Percentiles rank a stretch among this genome's conserved stretches.
Evolutionary conservation across 2,888 invertebrate genomes (phyloP).

Genomic region (Volucella inflata): DNA sequence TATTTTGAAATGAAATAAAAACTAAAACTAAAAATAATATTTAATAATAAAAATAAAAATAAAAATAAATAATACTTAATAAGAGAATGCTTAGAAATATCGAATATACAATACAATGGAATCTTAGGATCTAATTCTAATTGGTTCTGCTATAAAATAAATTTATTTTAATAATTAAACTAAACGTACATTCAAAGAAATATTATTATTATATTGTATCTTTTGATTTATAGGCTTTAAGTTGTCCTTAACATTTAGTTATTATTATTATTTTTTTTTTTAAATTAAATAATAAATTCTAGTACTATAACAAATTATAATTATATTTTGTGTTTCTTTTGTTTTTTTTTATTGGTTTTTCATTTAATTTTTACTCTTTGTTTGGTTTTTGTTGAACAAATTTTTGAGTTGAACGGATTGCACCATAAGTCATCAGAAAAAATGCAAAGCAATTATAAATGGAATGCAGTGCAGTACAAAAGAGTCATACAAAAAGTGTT

Average conservation of each 20-base stretch:
- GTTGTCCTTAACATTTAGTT: conserved; percentile 48
- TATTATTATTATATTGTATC: conserved; percentile 33
- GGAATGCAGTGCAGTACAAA: no score
- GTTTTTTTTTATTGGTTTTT: conserved; percentile 16
- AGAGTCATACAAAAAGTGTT: no score
- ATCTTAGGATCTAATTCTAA: conserved; percentile 65
- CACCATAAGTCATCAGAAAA: neutral
- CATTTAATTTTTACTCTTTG: neutral
- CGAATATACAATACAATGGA: conserved; percentile 53
- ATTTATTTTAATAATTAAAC: neutral
- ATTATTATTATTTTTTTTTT: conserved; percentile 4
- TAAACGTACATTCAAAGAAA: conserved; percentile 39
- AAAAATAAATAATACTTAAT: conserved; percentile 29
- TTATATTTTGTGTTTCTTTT: conserved; percentile 24
- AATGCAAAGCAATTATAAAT: no score
- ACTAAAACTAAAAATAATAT: no score
- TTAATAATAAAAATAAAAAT: no score
- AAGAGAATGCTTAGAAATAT: conserved; percentile 39
- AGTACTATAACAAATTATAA: conserved; percentile 56
- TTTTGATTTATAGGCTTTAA: conserved; percentile 38
- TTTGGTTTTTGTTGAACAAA: neutral
- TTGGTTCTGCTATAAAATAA: conserved; percentile 41
- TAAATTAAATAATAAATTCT: conserved; percentile 59
- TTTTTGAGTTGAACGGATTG: neutral
- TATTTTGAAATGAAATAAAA: no score